Evolutionary conservation across 2,797 vertebrate species (phyloP).

Genomic region (Eidolon dupreanum): DNA sequence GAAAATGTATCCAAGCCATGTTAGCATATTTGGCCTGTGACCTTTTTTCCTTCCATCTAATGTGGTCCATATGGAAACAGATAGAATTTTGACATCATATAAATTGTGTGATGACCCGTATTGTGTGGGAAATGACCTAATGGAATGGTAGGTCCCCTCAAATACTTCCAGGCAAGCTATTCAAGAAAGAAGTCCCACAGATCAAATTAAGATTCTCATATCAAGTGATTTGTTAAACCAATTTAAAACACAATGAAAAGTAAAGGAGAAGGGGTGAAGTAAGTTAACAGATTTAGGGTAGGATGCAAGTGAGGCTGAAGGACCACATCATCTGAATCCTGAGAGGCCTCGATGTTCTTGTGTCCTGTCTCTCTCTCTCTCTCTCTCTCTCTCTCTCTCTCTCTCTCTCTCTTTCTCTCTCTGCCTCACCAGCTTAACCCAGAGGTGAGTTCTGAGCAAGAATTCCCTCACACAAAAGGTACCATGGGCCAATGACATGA

Average conservation of each 20-base stretch:
- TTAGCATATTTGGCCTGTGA: background rate
- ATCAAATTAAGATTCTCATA: background rate
- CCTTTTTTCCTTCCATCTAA: background rate
- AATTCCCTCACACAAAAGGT: background rate
- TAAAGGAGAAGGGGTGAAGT: background rate
- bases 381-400: background rate
- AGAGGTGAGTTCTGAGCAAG: background rate
- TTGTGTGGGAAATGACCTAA: background rate
- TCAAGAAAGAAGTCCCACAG: background rate
- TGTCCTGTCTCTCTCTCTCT: background rate
- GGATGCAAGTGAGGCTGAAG: background rate
- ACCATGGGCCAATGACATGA: background rate
- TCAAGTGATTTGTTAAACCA: background rate
- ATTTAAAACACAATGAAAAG: background rate
- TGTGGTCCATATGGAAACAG: background rate
- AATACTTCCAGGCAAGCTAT: background rate
- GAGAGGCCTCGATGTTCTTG: background rate
- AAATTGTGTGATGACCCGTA: background rate
- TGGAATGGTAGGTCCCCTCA: background rate
- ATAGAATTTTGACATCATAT: background rate
- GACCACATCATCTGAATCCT: background rate
- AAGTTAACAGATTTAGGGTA: background rate
- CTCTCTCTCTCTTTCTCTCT: background rate
- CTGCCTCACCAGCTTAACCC: background rate
- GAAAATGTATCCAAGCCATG: background rate